Conservation (phyloP, 2,888 invertebrate genomes). For the Drosophila paranaensis region DNA sequence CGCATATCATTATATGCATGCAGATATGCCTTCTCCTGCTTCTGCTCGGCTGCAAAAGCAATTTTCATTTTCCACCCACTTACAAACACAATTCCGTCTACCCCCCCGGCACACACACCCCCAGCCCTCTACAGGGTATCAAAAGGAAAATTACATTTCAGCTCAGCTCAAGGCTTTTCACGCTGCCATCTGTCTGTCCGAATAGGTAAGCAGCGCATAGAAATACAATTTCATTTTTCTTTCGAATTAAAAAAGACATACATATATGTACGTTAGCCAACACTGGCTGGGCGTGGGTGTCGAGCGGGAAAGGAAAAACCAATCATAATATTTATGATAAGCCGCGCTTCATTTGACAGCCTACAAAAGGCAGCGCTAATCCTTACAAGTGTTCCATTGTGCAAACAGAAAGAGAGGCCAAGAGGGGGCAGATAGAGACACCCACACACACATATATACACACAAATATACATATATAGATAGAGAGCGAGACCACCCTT, state of each 20-base stretch:
- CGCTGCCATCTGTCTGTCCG: conserved; percentile 38
- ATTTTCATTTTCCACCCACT: conserved; percentile 4
- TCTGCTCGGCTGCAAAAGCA: not conserved
- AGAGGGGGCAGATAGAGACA: not conserved
- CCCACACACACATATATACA: too few relatives aligned
- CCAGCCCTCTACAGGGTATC: not conserved
- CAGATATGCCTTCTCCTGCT: not conserved
- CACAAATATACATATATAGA: not conserved
- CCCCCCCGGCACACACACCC: not conserved
- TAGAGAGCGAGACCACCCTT: conserved; percentile 16
- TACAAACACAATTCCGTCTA: conserved; percentile 8
- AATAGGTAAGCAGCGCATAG: conserved; percentile 68
- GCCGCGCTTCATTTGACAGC: conserved; percentile 54
- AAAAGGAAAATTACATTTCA: conserved; percentile 70
- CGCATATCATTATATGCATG: not conserved
- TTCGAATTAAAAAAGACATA: not conserved
- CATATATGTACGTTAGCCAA: not conserved
- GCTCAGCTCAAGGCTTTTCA: conserved; percentile 10
- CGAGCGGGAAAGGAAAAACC: conserved; percentile 40
- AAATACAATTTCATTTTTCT: conserved; percentile 65
- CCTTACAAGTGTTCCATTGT: conserved; percentile 63
- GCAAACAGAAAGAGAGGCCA: conserved; percentile 3
- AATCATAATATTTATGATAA: conserved; percentile 72
- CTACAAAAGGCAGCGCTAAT: conserved; percentile 63
- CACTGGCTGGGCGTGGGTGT: conserved; percentile 7